Percentiles rank a stretch among this genome's conserved stretches.
These are phyloP conservation scores for Trematocara nigrifrons DNA, from an alignment of 2,113 vertebrate genomes.

Conservation along the genomic window DNA sequence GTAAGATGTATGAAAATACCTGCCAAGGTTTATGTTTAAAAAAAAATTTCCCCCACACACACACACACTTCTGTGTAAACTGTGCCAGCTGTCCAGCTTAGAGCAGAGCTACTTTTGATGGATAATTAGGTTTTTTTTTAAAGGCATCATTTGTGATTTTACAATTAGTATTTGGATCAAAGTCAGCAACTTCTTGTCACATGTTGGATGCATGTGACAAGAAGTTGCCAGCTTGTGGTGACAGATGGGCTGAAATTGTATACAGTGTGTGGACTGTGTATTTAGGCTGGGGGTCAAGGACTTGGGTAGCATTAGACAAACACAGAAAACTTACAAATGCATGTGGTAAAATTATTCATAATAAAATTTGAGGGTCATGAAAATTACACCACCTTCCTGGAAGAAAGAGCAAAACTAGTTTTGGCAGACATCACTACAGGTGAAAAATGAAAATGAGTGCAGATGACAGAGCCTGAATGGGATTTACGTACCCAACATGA, in stretches of 20 bases:
- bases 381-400: background rate
- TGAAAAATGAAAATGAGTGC: background rate
- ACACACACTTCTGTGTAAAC: background rate
- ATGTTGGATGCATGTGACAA: background rate
- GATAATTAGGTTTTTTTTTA: background rate
- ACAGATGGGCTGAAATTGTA: background rate
- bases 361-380: background rate
- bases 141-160: background rate
- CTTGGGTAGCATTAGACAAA: background rate
- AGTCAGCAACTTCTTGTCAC: background rate
- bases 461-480: background rate
- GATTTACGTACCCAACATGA: constrained; percentile 84
- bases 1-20: background rate
- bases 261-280: background rate
- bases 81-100: background rate
- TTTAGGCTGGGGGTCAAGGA: background rate
- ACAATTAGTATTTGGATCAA: background rate
- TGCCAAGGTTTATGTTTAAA: background rate
- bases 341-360: background rate
- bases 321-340: background rate
- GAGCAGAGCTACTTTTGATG: background rate
- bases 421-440: background rate
- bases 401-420: background rate
- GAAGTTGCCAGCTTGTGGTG: background rate
- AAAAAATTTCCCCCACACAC: background rate